Base-by-base conservation (phyloP, 2,797 vertebrate species). In the Strix occidentalis region DNA sequence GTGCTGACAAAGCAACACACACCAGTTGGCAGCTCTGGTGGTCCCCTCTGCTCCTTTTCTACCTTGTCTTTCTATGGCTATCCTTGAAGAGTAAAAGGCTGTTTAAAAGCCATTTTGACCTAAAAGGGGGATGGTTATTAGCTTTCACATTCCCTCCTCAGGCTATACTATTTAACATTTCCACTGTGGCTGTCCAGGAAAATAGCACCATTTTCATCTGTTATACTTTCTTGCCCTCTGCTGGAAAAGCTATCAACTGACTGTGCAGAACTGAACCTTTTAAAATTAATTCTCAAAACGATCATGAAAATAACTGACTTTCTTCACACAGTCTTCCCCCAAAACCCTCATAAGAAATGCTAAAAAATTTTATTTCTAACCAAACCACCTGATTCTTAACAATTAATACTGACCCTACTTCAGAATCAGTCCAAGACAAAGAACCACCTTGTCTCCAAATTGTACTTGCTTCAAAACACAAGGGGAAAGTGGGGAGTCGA, bases 151-250 rank as follows among this genome's bases (percentile, higher is more conserved):
- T 86, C 86, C 86, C 84, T 97, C 96, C 79, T 93, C 84, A 81
- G 93, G 96, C 95, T 96, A 79, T 76, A 69, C 80, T 72, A 84
- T 77, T 97, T 96, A 97, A 92, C 85, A 70, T 97, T 97, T 97
- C 95, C 12, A 0, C 90, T 87, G 84, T 63, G 81, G 69, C 61
- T 96, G 91, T 91, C 95, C 82, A 63, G 63, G 61, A 88, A 81
- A 92, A 58, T 2, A 39, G 19, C n/a, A 89, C 26, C 43, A 7
- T 53, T 94, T 97, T 95, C 93, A 98, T 98, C 94, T 82, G 48
- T 71, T 96, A 92, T 98, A 94, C 98, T 98, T 96, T 98, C 97
- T 97, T 98, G 98, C 98, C 98, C 98, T 95, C 98, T 98, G 96
- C 97, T 98, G 98, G 98, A 97, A 92, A 72, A 97, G 90, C 6